These are phyloP conservation scores for Polyommatus icarus DNA, from an alignment of 2,888 invertebrate genomes.

Conservation along the genomic window DNA sequence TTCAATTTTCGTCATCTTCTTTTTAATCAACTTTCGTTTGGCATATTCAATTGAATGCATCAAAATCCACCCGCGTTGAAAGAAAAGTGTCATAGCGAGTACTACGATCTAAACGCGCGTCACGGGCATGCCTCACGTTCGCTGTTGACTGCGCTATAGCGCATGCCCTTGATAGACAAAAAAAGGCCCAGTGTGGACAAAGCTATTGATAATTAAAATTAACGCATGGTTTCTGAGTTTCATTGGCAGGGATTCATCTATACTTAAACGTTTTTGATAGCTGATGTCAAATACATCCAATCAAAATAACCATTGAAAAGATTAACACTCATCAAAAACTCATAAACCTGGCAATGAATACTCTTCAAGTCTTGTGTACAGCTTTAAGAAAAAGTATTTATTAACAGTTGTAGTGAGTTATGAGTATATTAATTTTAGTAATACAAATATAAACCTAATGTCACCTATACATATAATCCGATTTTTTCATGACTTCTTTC, in stretches of 20 bases:
- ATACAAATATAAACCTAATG: background rate
- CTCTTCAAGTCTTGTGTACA: background rate
- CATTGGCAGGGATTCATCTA: background rate
- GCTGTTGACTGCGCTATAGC: too few species aligned
- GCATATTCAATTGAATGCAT: too few species aligned
- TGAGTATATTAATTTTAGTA: conserved; percentile 1
- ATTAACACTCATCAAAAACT: background rate
- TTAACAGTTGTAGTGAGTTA: background rate
- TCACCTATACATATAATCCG: background rate
- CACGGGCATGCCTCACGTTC: too few species aligned
- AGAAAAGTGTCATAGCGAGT: too few species aligned
- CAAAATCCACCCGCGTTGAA: too few species aligned
- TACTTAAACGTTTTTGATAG: background rate
- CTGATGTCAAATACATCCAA: background rate
- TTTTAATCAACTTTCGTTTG: too few species aligned
- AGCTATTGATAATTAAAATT: background rate
- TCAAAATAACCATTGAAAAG: background rate
- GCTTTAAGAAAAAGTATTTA: background rate
- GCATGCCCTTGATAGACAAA: too few species aligned
- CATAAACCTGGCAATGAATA: background rate
- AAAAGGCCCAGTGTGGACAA: too few species aligned
- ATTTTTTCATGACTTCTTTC: background rate
- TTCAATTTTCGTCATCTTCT: too few species aligned
- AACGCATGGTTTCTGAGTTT: background rate
- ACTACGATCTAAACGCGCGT: too few species aligned